Conservation (phyloP, 1,140 invertebrate genomes). For the Rhyacophila brunnea region DNA sequence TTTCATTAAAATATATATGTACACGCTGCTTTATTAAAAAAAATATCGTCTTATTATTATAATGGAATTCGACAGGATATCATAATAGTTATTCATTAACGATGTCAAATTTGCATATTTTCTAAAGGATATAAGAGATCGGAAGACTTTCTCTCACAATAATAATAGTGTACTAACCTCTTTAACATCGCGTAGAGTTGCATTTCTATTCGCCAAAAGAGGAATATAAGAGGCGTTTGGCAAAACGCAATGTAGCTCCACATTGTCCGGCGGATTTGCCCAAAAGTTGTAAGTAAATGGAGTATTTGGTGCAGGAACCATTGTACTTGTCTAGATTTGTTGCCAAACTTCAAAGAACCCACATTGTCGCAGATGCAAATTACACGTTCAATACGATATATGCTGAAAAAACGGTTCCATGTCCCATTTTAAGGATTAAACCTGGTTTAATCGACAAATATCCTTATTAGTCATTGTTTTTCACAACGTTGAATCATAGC, state of each 20-base stretch:
- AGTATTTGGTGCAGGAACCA: constrained; percentile 64
- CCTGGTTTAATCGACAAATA: neutral
- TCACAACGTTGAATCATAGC: constrained; percentile 50
- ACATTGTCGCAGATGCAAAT: neutral
- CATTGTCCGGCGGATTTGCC: constrained; percentile 59
- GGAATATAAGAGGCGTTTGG: constrained; percentile 80
- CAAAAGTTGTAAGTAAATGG: constrained; percentile 64
- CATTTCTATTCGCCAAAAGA: constrained; percentile 66
- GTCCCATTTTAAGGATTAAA: neutral
- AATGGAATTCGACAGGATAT: too few relatives aligned
- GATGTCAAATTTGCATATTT: too few relatives aligned
- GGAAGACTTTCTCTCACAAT: too few relatives aligned
- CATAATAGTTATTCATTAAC: too few relatives aligned
- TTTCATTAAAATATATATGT: too few relatives aligned
- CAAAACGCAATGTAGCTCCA: constrained; percentile 78
- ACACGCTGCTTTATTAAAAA: too few relatives aligned
- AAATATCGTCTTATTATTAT: too few relatives aligned
- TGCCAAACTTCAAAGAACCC: too few relatives aligned
- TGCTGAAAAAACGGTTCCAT: neutral
- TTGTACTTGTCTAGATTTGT: constrained; percentile 43
- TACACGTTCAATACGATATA: neutral
- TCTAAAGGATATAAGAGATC: too few relatives aligned
- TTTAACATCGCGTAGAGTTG: constrained; percentile 80
- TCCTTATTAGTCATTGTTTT: constrained; percentile 29
- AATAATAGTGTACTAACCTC: constrained; percentile 58